phyloP scores from a whole-genome alignment of 2,797 vertebrate species.

The Lagodon rhomboides region DNA sequence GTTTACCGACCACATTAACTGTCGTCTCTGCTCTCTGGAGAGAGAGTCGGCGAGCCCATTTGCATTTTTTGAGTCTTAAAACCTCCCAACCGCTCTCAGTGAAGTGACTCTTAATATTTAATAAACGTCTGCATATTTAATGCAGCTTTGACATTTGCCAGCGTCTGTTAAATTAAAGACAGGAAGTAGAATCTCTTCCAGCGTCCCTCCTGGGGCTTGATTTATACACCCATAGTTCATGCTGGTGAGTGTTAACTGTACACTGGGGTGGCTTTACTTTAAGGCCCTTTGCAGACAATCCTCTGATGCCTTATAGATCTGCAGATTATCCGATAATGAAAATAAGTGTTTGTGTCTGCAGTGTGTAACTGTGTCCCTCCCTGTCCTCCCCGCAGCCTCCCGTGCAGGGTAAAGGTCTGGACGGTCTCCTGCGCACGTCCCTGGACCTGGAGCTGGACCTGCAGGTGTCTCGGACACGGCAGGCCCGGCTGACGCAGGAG shows the following conservation, averaged over 20 bases:
- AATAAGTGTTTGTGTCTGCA: background rate
- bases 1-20: background rate
- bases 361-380: background rate
- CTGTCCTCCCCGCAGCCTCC: slow-evolving; percentile 71
- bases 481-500: slow-evolving; percentile 92
- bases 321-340: background rate
- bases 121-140: slow-evolving; percentile 62
- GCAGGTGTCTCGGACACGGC: slow-evolving; percentile 94
- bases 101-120: slow-evolving; percentile 63
- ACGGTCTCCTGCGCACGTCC: slow-evolving; percentile 90
- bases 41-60: background rate
- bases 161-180: slow-evolving; percentile 33
- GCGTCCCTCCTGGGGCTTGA: background rate
- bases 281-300: background rate
- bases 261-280: background rate
- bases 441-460: slow-evolving; percentile 96
- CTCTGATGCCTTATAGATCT: no score
- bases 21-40: background rate
- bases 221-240: background rate
- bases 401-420: slow-evolving; percentile 78
- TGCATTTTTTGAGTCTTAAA: slow-evolving; percentile 33
- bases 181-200: background rate
- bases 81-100: background rate
- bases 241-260: background rate
- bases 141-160: slow-evolving; percentile 44